Conservation (phyloP, 2,797 vertebrate genomes). For the Microtus obscurus region DNA sequence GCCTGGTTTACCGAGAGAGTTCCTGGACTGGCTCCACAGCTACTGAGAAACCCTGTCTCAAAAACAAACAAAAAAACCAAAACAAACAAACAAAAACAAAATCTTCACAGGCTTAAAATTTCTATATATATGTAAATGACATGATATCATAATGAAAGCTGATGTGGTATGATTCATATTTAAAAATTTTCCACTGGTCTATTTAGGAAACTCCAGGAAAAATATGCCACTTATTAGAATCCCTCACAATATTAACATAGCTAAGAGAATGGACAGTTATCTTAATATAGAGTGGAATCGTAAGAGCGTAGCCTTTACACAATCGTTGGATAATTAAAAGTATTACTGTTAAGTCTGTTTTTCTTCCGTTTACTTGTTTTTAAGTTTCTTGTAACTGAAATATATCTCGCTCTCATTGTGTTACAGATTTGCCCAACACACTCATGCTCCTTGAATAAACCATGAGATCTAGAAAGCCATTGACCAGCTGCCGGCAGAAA, state of each 20-base stretch:
- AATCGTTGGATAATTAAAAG: background rate
- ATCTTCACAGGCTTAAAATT: background rate
- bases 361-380: background rate
- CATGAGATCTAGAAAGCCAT: background rate
- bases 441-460: background rate
- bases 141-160: background rate
- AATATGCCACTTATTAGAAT: background rate
- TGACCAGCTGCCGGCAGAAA: background rate
- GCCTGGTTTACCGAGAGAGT: no score
- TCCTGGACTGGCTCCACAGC: no score
- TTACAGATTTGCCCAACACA: background rate
- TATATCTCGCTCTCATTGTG: background rate
- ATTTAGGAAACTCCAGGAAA: constrained; percentile 26
- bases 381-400: background rate
- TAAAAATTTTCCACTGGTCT: constrained; percentile 26
- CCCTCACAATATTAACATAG: background rate
- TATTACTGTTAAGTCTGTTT: background rate
- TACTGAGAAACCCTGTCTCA: no score
- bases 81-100: no score
- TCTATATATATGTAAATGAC: background rate
- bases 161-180: background rate
- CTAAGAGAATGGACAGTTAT: constrained; percentile 38
- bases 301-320: background rate
- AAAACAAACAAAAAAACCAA: no score
- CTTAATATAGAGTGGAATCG: background rate